Conservation (phyloP, 2,113 vertebrate genomes). For the Delphinapterus leucas region DNA sequence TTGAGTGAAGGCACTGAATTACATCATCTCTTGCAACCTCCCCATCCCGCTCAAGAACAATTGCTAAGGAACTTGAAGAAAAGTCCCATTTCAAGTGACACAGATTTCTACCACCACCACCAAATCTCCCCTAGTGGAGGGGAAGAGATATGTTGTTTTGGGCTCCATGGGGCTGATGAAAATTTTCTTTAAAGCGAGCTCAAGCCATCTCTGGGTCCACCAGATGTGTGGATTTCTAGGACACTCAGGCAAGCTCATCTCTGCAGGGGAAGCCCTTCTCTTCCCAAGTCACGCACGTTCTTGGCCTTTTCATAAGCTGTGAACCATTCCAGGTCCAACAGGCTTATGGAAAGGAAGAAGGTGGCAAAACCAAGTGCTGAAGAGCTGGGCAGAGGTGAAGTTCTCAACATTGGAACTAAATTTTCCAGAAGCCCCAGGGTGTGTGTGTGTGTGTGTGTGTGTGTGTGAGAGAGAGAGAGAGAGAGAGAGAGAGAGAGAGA, state of each 20-base stretch:
- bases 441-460: not conserved
- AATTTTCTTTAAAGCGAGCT: not conserved
- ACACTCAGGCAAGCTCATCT: not conserved
- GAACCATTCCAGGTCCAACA: not conserved
- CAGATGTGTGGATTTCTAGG: not conserved
- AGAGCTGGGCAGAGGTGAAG: not conserved
- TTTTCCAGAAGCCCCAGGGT: not conserved
- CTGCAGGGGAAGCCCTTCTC: not conserved
- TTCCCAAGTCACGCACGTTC: not conserved
- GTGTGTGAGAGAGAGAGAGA: not conserved
- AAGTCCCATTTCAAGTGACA: not conserved
- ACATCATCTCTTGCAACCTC: too few species aligned
- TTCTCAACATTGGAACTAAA: not conserved
- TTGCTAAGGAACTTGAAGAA: not conserved
- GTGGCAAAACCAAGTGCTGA: not conserved
- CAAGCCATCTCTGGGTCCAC: not conserved
- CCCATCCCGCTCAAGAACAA: not conserved
- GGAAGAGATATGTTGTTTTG: not conserved
- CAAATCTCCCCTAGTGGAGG: not conserved
- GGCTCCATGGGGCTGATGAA: not conserved
- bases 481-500: not conserved
- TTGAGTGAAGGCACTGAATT: not conserved
- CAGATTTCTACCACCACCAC: not conserved
- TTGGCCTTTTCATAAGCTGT: not conserved
- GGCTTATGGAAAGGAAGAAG: not conserved